phyloP scores from a whole-genome alignment of 2,888 invertebrate species.

The Drosophila mayaguana region DNA sequence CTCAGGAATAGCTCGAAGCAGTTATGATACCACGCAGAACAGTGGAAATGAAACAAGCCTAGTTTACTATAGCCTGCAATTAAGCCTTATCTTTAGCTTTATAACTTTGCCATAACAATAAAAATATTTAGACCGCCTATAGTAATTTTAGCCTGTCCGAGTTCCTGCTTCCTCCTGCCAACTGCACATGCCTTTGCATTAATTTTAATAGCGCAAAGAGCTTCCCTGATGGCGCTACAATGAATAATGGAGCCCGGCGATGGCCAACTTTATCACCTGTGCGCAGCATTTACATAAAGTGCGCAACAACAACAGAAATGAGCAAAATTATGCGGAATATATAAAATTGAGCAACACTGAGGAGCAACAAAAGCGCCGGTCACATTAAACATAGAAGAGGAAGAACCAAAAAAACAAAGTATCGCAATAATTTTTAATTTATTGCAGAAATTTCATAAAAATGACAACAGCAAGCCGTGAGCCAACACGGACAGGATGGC shows the following conservation, averaged over 20 bases:
- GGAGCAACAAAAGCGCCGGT: conserved; percentile 50
- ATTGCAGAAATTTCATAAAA: conserved; percentile 75
- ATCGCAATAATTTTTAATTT: conserved; percentile 77
- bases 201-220: conserved; percentile 57
- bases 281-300: conserved; percentile 69
- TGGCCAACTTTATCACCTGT: conserved; percentile 71
- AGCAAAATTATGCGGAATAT: conserved; percentile 30
- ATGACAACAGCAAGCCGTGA: conserved; percentile 34
- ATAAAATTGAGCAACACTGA: conserved; percentile 66
- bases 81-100: conserved; percentile 1
- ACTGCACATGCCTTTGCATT: conserved; percentile 64
- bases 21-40: background rate
- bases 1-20: background rate
- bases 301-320: conserved; percentile 12
- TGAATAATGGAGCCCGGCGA: conserved; percentile 61
- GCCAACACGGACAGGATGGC: background rate
- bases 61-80: background rate
- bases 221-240: conserved; percentile 58
- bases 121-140: background rate
- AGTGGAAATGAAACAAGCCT: background rate
- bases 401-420: conserved; percentile 41
- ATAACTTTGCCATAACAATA: background rate
- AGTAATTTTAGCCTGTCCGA: background rate
- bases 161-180: background rate
- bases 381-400: conserved; percentile 42